These are phyloP conservation scores for Siniperca chuatsi DNA, from an alignment of 2,113 vertebrate species.

Conservation along the genomic window DNA sequence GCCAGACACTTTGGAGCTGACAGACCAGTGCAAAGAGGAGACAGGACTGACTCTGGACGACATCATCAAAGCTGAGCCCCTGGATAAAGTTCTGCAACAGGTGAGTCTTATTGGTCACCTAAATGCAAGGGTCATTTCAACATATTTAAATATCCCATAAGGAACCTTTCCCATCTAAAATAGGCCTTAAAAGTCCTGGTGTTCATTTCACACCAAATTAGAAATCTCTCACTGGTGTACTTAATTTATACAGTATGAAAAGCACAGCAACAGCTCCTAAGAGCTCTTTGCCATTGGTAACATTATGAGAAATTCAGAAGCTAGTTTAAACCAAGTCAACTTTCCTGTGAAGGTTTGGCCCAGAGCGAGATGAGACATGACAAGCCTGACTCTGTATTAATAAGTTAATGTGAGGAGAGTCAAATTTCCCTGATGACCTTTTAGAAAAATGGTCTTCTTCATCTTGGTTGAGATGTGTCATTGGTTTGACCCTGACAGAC, in stretches of 20 bases:
- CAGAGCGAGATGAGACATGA: slow-evolving; percentile 52
- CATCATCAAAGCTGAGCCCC: slow-evolving; percentile 89
- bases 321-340: slow-evolving; percentile 24
- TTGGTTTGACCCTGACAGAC: slow-evolving; percentile 59
- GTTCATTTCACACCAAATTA: not conserved
- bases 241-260: not conserved
- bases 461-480: slow-evolving; percentile 51
- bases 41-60: slow-evolving; percentile 90
- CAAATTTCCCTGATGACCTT: slow-evolving; percentile 63
- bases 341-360: slow-evolving; percentile 47
- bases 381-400: slow-evolving; percentile 40
- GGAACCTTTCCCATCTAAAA: not conserved
- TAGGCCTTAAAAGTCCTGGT: not conserved
- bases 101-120: slow-evolving; percentile 81
- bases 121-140: not conserved
- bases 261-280: not conserved
- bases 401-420: slow-evolving; percentile 47
- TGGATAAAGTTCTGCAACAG: slow-evolving; percentile 93
- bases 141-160: not conserved
- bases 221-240: not conserved
- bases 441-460: slow-evolving; percentile 41
- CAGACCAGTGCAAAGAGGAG: slow-evolving; percentile 90
- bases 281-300: not conserved
- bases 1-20: slow-evolving; percentile 91
- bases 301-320: not conserved